Conservation (phyloP, 2,888 invertebrate genomes). For the Synergus japonicus region DNA sequence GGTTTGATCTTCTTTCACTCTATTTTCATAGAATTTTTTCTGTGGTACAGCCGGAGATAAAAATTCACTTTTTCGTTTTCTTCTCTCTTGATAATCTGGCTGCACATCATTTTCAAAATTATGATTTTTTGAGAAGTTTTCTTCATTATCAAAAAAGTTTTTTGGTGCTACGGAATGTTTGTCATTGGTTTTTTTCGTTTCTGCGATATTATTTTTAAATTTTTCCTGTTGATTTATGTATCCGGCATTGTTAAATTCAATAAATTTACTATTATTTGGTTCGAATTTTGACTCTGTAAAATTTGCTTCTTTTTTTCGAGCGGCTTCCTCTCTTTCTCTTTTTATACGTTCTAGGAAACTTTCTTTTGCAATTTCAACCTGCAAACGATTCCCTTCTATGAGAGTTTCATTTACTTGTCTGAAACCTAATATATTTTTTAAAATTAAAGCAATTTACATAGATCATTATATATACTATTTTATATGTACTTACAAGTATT, state of each 20-base stretch:
- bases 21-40: background rate
- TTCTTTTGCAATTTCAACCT: conserved; percentile 60
- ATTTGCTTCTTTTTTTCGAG: background rate
- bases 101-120: background rate
- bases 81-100: conserved; percentile 44
- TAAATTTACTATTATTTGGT: background rate
- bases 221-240: background rate
- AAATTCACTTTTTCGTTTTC: background rate
- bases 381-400: conserved; percentile 51
- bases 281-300: background rate
- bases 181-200: background rate
- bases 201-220: background rate
- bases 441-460: background rate
- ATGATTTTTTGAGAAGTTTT: background rate
- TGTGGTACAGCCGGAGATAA: background rate
- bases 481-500: conserved; percentile 55
- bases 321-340: conserved; percentile 56
- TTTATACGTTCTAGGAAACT: conserved; percentile 60
- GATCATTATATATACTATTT: background rate
- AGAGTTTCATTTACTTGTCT: conserved; percentile 49
- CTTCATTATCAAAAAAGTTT: background rate
- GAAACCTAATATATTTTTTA: conserved; percentile 53
- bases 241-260: background rate
- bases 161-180: background rate
- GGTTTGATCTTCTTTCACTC: background rate